Evolutionary conservation across 2,113 vertebrate genomes (phyloP).

Genomic region (Cygnus atratus): DNA sequence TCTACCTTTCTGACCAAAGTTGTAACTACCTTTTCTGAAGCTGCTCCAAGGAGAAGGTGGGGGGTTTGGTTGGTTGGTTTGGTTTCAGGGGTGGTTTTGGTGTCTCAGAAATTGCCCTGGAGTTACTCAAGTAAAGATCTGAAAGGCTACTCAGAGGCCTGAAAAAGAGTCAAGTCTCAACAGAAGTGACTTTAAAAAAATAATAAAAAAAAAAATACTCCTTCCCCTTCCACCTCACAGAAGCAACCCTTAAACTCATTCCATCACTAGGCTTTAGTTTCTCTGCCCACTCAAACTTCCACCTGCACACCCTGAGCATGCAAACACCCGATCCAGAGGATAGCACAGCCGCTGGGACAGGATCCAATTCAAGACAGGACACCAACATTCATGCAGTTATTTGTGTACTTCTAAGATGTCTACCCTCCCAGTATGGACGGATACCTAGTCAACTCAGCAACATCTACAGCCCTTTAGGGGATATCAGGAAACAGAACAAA

Average conservation of each 20-base stretch:
- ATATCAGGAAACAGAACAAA: neutral
- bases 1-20: neutral
- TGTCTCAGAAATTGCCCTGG: no score
- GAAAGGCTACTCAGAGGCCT: no score
- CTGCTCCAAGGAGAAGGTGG: no score
- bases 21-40: no score
- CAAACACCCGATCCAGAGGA: neutral
- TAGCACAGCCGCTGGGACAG: neutral
- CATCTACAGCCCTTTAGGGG: neutral
- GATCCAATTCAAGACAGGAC: neutral
- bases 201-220: no score
- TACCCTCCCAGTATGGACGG: neutral
- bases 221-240: no score
- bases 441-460: neutral
- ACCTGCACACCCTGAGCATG: neutral
- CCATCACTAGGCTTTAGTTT: neutral
- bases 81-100: no score
- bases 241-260: no score
- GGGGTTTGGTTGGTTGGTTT: no score
- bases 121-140: no score
- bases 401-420: neutral
- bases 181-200: no score
- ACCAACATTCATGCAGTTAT: neutral
- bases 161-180: no score
- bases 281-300: neutral